Conservation (phyloP, 2,113 vertebrate genomes). For the Sitta europaea region DNA sequence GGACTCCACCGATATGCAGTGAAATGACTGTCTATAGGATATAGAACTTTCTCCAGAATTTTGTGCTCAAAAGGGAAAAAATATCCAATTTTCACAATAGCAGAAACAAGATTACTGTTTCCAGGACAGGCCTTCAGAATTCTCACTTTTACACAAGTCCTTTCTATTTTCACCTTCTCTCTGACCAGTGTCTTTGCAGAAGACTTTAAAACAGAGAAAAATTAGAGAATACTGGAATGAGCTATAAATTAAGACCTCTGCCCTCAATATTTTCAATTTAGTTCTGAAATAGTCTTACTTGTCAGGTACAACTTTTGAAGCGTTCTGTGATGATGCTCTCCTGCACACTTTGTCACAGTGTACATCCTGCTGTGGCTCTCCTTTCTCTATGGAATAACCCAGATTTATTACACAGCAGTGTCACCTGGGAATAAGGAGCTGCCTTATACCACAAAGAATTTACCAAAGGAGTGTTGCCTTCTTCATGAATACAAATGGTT, state of each 20-base stretch:
- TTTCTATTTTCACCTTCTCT: neutral
- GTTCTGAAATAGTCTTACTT: neutral
- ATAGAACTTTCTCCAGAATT: neutral
- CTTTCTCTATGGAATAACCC: neutral
- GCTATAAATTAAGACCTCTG: neutral
- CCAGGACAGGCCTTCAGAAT: accelerated
- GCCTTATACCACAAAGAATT: neutral
- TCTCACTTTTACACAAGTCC: neutral
- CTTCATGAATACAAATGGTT: slow-evolving; percentile 21
- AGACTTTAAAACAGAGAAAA: neutral
- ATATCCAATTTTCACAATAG: neutral
- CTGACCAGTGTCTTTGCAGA: neutral
- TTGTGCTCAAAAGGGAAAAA: neutral
- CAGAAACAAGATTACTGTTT: neutral
- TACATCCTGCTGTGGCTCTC: neutral
- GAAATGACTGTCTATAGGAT: neutral
- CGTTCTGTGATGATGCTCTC: neutral
- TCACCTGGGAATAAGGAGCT: neutral
- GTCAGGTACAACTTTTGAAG: neutral
- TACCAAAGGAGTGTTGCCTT: neutral
- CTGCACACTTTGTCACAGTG: neutral
- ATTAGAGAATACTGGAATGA: neutral
- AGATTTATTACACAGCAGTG: neutral
- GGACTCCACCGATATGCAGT: neutral
- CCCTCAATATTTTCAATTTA: neutral